Evolutionary conservation across 2,113 vertebrate species (phyloP).

Genomic region (Carettochelys insculpta): DNA sequence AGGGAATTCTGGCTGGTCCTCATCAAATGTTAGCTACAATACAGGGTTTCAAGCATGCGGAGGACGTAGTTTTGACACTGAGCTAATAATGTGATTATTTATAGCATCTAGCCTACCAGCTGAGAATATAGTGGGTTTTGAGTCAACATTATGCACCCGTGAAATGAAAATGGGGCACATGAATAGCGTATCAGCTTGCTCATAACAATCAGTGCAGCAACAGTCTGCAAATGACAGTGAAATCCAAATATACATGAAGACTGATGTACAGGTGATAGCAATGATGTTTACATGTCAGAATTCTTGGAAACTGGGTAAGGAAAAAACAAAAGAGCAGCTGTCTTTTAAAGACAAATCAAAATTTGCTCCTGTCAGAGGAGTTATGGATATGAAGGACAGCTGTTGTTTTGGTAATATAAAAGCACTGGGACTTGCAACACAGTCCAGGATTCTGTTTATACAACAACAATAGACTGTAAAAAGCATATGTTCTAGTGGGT

Average conservation of each 20-base stretch:
- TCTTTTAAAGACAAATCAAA: slow-evolving; percentile 22
- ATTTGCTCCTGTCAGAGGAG: slow-evolving; percentile 11
- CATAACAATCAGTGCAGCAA: not conserved
- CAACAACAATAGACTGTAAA: not conserved
- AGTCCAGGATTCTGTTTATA: not conserved
- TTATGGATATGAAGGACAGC: not conserved
- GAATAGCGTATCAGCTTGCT: not conserved
- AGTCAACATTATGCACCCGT: not conserved
- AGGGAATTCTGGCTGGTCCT: not conserved
- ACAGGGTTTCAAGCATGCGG: not conserved
- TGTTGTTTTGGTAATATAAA: slow-evolving; percentile 38
- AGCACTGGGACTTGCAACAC: not conserved
- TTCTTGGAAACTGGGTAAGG: not conserved
- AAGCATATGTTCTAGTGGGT: not conserved
- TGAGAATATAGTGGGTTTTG: not conserved
- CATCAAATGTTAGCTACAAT: not conserved
- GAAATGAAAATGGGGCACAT: not conserved
- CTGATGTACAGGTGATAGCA: not conserved
- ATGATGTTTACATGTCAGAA: not conserved
- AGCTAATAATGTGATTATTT: not conserved
- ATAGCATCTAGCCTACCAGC: not conserved
- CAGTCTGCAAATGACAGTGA: not conserved
- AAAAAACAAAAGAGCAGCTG: not conserved
- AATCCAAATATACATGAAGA: not conserved
- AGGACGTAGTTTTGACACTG: not conserved